These are phyloP conservation scores for honey bee (Apis mellifera) DNA, from an alignment of 1,140 invertebrate genomes.

Conservation along the genomic window Amel_HAv3.1 CM009943.2:4888001-4888500, in stretches of 20 bases:
- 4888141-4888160: too few species aligned
- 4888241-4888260: slow-evolving; percentile 34
- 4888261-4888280: slow-evolving; percentile 68
- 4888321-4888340: slow-evolving; percentile 82
- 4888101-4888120: neutral
- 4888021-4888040: too few species aligned
- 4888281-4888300: slow-evolving; percentile 83
- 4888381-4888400: slow-evolving; percentile 81
- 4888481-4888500: slow-evolving; percentile 84
- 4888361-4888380: slow-evolving; percentile 81
- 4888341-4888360: slow-evolving; percentile 79
- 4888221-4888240: slow-evolving; percentile 33
- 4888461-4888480: slow-evolving; percentile 83
- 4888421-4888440: slow-evolving; percentile 82
- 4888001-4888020: neutral
- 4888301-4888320: slow-evolving; percentile 81
- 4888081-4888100: neutral
- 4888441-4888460: slow-evolving; percentile 82
- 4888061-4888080: neutral
- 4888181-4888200: slow-evolving; percentile 31
- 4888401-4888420: slow-evolving; percentile 80
- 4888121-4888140: neutral
- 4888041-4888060: neutral
- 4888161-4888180: slow-evolving; percentile 9
- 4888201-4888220: neutral